Conservation (phyloP, 2,888 invertebrate genomes). For the Lutraria lutraria region DNA sequence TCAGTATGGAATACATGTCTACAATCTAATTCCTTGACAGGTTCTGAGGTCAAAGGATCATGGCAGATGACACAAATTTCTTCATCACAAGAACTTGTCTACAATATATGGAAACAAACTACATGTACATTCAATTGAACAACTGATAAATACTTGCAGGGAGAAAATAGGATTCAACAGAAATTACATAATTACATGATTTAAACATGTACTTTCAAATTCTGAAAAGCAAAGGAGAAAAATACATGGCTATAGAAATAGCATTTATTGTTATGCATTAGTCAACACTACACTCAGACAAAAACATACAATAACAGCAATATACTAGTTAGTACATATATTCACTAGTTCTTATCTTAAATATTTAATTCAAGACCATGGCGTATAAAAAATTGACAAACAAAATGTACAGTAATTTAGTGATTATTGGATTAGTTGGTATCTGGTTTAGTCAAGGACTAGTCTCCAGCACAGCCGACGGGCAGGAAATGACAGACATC, state of each 20-base stretch:
- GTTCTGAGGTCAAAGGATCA: slow-evolving; percentile 70
- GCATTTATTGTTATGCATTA: too few relatives aligned
- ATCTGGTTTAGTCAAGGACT: background rate
- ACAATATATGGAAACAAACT: background rate
- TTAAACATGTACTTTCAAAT: too few relatives aligned
- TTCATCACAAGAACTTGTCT: slow-evolving; percentile 63
- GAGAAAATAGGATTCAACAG: too few relatives aligned
- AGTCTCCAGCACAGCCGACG: background rate
- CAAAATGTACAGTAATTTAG: background rate
- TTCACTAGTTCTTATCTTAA: background rate
- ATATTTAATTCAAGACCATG: background rate
- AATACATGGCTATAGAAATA: too few relatives aligned
- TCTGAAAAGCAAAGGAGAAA: too few relatives aligned
- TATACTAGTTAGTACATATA: background rate
- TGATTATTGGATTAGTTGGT: background rate
- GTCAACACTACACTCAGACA: too few relatives aligned
- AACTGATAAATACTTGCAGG: too few relatives aligned
- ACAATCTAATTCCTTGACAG: slow-evolving; percentile 76
- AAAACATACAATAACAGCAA: background rate
- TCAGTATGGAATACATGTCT: slow-evolving; percentile 76
- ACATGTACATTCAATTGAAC: background rate
- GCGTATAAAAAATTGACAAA: background rate
- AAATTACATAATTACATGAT: too few relatives aligned
- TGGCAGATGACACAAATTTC: slow-evolving; percentile 79
- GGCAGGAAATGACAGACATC: slow-evolving; percentile 11